A percentile compares a stretch with the other conserved stretches of the same genome.
phyloP scores from a whole-genome alignment of 1,140 invertebrate species.

The Daktulosphaira vitifoliae region DNA sequence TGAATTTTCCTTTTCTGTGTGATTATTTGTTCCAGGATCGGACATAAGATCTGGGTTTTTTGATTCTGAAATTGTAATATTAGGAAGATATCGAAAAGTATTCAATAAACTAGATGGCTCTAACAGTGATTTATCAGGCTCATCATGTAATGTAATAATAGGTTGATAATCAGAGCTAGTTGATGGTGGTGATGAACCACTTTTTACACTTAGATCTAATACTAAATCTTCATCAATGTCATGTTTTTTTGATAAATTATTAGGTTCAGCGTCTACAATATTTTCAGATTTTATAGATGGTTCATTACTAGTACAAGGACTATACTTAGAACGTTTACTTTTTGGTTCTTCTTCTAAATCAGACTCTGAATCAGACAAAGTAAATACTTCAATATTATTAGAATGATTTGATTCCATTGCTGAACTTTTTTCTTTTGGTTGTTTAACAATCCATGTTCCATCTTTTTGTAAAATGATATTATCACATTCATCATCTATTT shows the following conservation, averaged over 20 bases:
- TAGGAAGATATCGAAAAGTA: neutral
- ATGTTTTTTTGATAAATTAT: neutral
- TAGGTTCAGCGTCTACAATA: neutral
- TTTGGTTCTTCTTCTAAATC: neutral
- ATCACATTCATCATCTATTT: slow-evolving; percentile 10
- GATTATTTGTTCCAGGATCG: neutral
- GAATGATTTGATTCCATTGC: neutral
- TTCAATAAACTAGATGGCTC: neutral
- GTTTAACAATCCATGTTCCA: slow-evolving; percentile 3
- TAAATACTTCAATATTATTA: slow-evolving; percentile 11
- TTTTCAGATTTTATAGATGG: slow-evolving; percentile 3
- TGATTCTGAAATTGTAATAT: neutral
- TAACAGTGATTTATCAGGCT: neutral
- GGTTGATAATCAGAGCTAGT: neutral
- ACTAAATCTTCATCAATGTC: slow-evolving; percentile 1
- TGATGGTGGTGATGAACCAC: neutral
- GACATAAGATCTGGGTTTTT: neutral
- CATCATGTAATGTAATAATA: slow-evolving; percentile 2
- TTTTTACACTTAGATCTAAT: slow-evolving; percentile 10
- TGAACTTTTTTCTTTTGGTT: neutral
- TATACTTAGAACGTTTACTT: neutral
- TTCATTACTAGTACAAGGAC: neutral
- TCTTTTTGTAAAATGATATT: slow-evolving; percentile 19
- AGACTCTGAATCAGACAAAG: slow-evolving; percentile 5
- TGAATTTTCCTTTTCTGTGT: slow-evolving; percentile 4